A percentile compares a stretch with the other conserved stretches of the same genome.
phyloP scores from a whole-genome alignment of 30 jellyfish, hydroid and myxozoan species.

The Euphysa ruthae region DNA sequence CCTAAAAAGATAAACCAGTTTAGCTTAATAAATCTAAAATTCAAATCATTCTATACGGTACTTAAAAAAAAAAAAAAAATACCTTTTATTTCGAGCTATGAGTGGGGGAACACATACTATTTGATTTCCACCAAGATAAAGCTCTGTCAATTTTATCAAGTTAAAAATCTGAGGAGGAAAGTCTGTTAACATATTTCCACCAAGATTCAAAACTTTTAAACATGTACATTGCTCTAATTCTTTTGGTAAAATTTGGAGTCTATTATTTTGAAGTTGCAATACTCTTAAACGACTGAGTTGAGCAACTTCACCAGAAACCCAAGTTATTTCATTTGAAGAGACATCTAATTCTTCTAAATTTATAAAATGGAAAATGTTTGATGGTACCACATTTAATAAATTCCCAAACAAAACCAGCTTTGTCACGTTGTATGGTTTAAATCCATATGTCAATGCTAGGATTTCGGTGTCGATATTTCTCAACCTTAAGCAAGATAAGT shows the following conservation, averaged over 20 bases:
- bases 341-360: slow-evolving; percentile 70
- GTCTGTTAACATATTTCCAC: slow-evolving; percentile 67
- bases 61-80: too few species aligned
- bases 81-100: too few species aligned
- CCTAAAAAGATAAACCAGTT: too few species aligned
- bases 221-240: slow-evolving; percentile 48
- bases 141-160: slow-evolving; percentile 47
- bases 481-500: slow-evolving; percentile 50
- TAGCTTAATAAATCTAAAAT: too few species aligned
- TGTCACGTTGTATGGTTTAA: slow-evolving; percentile 39
- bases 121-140: slow-evolving; percentile 86
- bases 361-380: slow-evolving; percentile 41
- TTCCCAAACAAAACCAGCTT: slow-evolving; percentile 60
- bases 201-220: slow-evolving; percentile 49
- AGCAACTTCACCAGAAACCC: slow-evolving; percentile 84
- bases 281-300: slow-evolving; percentile 40
- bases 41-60: too few species aligned
- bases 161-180: slow-evolving; percentile 64
- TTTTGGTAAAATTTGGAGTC: slow-evolving; percentile 64
- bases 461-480: slow-evolving; percentile 42
- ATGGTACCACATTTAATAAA: slow-evolving; percentile 60
- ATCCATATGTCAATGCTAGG: slow-evolving; percentile 11
- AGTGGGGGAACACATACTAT: slow-evolving; percentile 42
- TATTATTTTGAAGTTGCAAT: slow-evolving; percentile 64
- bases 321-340: slow-evolving; percentile 78